Evolutionary conservation across 2,797 vertebrate species (phyloP).

Genomic region (Petrocephalus schoutedeni): DNA sequence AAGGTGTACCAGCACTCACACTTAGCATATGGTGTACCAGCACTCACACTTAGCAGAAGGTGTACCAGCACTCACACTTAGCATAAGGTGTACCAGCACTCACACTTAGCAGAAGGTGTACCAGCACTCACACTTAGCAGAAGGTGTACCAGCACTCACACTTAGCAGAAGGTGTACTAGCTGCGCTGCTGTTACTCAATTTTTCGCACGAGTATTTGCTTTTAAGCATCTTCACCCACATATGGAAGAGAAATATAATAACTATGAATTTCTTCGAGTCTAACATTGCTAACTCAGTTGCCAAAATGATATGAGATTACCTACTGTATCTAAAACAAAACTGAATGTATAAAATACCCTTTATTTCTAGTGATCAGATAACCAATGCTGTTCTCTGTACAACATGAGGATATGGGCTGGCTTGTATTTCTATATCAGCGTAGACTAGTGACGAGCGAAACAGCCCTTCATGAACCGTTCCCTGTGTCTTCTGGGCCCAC

Average conservation of each 20-base stretch:
- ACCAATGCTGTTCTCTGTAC: constrained; percentile 1
- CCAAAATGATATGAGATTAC: background rate
- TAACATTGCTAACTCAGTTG: constrained; percentile 15
- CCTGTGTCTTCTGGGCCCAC: background rate
- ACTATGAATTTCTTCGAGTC: background rate
- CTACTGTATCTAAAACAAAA: background rate
- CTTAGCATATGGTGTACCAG: too few relatives aligned
- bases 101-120: too few relatives aligned
- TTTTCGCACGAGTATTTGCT: background rate
- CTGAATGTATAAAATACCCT: background rate
- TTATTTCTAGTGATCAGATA: constrained; percentile 1
- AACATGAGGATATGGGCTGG: background rate
- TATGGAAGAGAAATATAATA: background rate
- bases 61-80: too few relatives aligned
- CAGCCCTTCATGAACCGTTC: background rate
- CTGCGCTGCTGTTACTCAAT: background rate
- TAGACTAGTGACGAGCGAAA: background rate
- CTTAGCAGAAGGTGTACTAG: background rate
- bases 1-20: background rate
- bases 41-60: too few relatives aligned
- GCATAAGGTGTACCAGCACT: too few relatives aligned
- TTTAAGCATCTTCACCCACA: background rate
- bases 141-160: background rate
- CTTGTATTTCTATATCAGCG: background rate
- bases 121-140: too few relatives aligned